Percentiles rank a stretch among this genome's conserved stretches.
phyloP scores from a whole-genome alignment of 1,140 invertebrate genomes.

The Episyrphus balteatus region DNA sequence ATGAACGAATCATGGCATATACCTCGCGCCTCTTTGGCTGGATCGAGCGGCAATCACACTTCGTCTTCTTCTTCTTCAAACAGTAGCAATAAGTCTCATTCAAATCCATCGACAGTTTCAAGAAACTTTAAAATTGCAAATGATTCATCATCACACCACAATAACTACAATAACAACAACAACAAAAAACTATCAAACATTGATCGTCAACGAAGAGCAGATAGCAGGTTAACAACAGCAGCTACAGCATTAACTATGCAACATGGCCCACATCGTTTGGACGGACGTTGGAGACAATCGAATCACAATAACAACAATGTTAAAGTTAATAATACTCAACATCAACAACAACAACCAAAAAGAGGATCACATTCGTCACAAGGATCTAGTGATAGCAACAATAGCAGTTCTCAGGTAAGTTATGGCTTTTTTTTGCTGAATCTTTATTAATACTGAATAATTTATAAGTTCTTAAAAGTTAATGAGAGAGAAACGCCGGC shows the following conservation, averaged over 20 bases:
- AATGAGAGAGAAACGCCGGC: too few relatives aligned
- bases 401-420: slow-evolving; percentile 66
- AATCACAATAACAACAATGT: slow-evolving; percentile 10
- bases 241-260: neutral
- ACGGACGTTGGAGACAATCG: slow-evolving; percentile 21
- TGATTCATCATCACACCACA: slow-evolving; percentile 15
- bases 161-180: slow-evolving; percentile 4
- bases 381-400: slow-evolving; percentile 59
- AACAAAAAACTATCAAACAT: slow-evolving; percentile 10
- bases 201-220: slow-evolving; percentile 2
- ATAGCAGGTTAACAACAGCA: slow-evolving; percentile 1
- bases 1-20: slow-evolving; percentile 60
- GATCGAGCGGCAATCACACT: slow-evolving; percentile 48
- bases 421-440: neutral
- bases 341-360: slow-evolving; percentile 9
- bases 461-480: slow-evolving; percentile 1
- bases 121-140: slow-evolving; percentile 5
- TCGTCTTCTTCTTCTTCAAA: slow-evolving; percentile 35
- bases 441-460: neutral
- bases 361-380: slow-evolving; percentile 60
- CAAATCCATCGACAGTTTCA: slow-evolving; percentile 18
- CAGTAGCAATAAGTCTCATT: slow-evolving; percentile 24
- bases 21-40: slow-evolving; percentile 60
- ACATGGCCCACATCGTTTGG: neutral
- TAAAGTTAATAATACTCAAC: neutral